Conservation (phyloP, 2,797 vertebrate species). For the Poeciliopsis presidionis region DNA sequence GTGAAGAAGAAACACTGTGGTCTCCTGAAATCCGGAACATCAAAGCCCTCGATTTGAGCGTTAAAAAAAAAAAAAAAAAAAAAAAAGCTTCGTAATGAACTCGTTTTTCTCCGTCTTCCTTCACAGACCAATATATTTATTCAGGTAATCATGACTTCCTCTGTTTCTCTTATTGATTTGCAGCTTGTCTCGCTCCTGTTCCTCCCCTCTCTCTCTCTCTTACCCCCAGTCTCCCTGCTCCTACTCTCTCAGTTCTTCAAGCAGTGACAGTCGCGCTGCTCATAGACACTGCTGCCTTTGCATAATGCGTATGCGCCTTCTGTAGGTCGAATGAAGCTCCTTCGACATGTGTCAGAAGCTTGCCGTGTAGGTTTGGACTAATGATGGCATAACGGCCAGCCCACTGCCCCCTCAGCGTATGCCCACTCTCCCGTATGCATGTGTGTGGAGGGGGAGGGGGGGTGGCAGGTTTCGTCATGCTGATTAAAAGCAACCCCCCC, state of each 20-base stretch:
- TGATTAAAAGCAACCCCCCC: slow-evolving; percentile 78
- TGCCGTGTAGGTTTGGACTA: slow-evolving; percentile 82
- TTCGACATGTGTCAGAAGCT: slow-evolving; percentile 87
- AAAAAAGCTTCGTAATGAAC: not conserved
- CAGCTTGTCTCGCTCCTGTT: slow-evolving; percentile 37
- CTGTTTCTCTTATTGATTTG: slow-evolving; percentile 61
- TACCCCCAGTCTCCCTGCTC: slow-evolving; percentile 38
- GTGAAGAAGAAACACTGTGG: slow-evolving; percentile 21
- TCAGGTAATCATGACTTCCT: slow-evolving; percentile 37
- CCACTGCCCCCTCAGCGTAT: slow-evolving; percentile 82
- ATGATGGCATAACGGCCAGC: slow-evolving; percentile 85
- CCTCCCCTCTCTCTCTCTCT: slow-evolving; percentile 39
- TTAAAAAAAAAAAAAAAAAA: not conserved
- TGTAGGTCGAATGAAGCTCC: slow-evolving; percentile 81
- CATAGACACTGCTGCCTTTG: slow-evolving; percentile 82
- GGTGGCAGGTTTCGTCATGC: slow-evolving; percentile 80
- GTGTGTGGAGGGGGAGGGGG: slow-evolving; percentile 28
- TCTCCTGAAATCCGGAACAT: slow-evolving; percentile 25
- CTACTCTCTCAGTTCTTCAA: slow-evolving; percentile 71
- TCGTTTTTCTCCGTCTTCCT: not conserved
- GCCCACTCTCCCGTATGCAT: slow-evolving; percentile 68
- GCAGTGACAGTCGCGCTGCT: slow-evolving; percentile 80
- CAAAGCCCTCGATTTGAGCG: slow-evolving; percentile 1
- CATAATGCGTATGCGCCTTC: slow-evolving; percentile 84
- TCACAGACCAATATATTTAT: slow-evolving; percentile 11